Evolutionary conservation across 2,888 invertebrate species (phyloP).

Genomic region (Ichneumon xanthorius): DNA sequence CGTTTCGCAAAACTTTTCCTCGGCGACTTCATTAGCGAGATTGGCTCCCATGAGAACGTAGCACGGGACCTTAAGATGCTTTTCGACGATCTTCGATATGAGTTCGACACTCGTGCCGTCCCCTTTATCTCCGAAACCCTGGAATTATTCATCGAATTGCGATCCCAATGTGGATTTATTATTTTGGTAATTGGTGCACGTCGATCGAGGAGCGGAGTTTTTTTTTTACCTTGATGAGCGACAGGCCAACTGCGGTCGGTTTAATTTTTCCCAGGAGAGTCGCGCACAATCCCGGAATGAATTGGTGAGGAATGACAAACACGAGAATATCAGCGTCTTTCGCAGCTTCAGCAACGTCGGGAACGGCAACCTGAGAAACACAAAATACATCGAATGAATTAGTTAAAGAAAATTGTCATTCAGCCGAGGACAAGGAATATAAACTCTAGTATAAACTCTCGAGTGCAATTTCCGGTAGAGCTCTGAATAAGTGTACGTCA

Average conservation of each 20-base stretch:
- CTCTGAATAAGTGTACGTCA: too few relatives aligned
- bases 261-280: slow-evolving; percentile 87
- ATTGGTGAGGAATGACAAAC: slow-evolving; percentile 90
- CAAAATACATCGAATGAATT: slow-evolving; percentile 1
- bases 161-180: neutral
- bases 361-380: slow-evolving; percentile 86
- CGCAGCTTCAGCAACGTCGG: slow-evolving; percentile 88
- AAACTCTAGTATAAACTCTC: too few relatives aligned
- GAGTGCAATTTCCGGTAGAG: too few relatives aligned
- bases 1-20: slow-evolving; percentile 90
- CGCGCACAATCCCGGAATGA: slow-evolving; percentile 86
- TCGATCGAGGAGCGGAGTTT: neutral
- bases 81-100: slow-evolving; percentile 88
- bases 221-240: slow-evolving; percentile 88
- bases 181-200: too few relatives aligned
- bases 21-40: slow-evolving; percentile 89
- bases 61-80: slow-evolving; percentile 87
- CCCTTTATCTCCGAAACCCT: slow-evolving; percentile 86
- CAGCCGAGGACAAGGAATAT: too few relatives aligned
- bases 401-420: too few relatives aligned
- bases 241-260: slow-evolving; percentile 87
- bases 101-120: slow-evolving; percentile 86
- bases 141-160: slow-evolving; percentile 38
- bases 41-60: slow-evolving; percentile 91
- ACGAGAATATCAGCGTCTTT: slow-evolving; percentile 89